Base-by-base conservation (phyloP, 2,797 vertebrate genomes). In the Lacerta viridis region DNA sequence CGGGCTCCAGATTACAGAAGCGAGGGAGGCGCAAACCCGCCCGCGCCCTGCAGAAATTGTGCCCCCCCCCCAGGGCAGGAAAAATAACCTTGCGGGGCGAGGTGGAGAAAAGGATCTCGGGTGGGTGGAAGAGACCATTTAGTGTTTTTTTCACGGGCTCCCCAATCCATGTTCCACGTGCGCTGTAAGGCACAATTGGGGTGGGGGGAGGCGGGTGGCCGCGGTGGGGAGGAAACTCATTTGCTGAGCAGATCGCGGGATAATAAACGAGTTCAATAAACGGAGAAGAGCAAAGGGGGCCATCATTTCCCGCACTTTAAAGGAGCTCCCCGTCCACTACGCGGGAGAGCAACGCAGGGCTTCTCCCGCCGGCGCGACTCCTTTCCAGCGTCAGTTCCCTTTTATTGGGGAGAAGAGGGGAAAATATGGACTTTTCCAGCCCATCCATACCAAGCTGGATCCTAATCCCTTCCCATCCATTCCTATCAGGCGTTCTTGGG, bases 281-380 rank as follows among this genome's bases (percentile, higher is more conserved):
- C 29, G 11, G 27, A 11, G 61, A 41, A 3, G 64, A 83, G 29
- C 27, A 4, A 33, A 33, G 29, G 64, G 23, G 43, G 6, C 1
- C 2, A 55, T 13, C 4, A 5, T 18, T 39, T 36, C 20, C 55
- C 11, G 20, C 20, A 4, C 18, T 17, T 33, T 61, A 36, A 11
- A 9, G n/a, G 11, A 9, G 7, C 33, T 4, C 11, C 33, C 33
- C n/a, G 15, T 15, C 13, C 36, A 39, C 33, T 50, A 68, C 25
- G 74, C 74, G 72, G 74, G 86, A 83, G 25, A 66, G 33, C 20
- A 8, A 66, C 5, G 5, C 3, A 5, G 20, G n/a, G 41, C 25
- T 25, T 5, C n/a, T 69, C 41, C 71, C 8, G 36, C 66, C 71
- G 46, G 88, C 88, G 88, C 76, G 88, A 85, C 66, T 39, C 25